Percentiles rank a stretch among this genome's conserved stretches.
Conservation (phyloP, 1,140 invertebrate species). For the Phocides pigmalion region DNA sequence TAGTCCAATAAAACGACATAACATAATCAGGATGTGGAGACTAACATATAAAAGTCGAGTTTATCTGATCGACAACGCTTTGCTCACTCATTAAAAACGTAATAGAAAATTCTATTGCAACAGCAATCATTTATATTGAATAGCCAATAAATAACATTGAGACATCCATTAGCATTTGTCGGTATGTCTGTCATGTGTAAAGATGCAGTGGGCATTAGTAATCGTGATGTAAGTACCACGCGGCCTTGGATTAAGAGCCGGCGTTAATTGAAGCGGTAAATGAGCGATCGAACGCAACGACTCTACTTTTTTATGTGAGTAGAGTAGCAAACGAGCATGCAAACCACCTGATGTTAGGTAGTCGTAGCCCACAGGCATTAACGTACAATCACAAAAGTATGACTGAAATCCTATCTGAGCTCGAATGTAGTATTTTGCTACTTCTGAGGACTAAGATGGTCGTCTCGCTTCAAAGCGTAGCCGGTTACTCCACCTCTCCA, state of each 20-base stretch:
- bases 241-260: slow-evolving; percentile 27
- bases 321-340: no score
- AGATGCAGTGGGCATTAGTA: slow-evolving; percentile 12
- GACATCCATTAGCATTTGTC: slow-evolving; percentile 15
- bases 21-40: slow-evolving; percentile 3
- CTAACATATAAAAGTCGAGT: slow-evolving; percentile 8
- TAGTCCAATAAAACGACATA: neutral
- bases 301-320: neutral
- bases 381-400: no score
- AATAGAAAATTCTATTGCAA: slow-evolving; percentile 23
- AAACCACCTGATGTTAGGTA: no score
- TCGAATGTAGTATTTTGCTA: no score
- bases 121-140: slow-evolving; percentile 14
- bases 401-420: no score
- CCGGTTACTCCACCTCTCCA: no score
- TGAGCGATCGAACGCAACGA: neutral
- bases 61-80: slow-evolving; percentile 17
- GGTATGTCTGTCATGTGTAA: slow-evolving; percentile 20
- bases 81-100: slow-evolving; percentile 11
- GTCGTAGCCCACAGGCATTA: no score
- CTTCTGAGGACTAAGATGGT: no score
- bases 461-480: no score
- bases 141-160: slow-evolving; percentile 23
- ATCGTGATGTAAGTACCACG: slow-evolving; percentile 9
- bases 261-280: slow-evolving; percentile 18